Percentiles rank a stretch among this genome's conserved stretches.
phyloP scores from a whole-genome alignment of 2,888 invertebrate genomes.

The Netelia inedita region DNA sequence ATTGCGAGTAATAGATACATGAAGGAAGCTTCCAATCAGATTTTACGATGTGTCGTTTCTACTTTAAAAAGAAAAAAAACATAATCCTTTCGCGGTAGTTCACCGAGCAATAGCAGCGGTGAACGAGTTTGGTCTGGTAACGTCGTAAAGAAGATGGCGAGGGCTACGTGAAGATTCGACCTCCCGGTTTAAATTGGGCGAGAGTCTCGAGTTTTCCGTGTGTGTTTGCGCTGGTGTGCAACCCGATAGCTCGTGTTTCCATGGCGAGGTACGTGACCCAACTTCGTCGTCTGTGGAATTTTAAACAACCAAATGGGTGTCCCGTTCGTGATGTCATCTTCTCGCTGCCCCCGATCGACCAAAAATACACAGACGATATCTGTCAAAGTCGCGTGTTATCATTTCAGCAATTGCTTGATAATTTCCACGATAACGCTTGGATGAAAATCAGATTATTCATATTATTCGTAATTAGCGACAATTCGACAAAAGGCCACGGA shows the following conservation, averaged over 20 bases:
- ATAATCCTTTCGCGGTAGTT: conserved; percentile 10
- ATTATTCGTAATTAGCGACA: background rate
- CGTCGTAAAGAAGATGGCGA: conserved; percentile 45
- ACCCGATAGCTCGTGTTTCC: conserved; percentile 43
- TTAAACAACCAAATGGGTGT: conserved; percentile 45
- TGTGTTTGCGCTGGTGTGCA: conserved; percentile 5
- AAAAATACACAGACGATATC: conserved; percentile 29
- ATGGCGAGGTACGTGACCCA: conserved; percentile 55
- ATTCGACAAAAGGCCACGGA: background rate
- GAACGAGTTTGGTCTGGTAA: conserved; percentile 37
- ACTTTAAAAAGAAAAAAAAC: conserved; percentile 20
- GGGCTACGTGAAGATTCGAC: conserved; percentile 46
- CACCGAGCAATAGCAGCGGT: conserved; percentile 10
- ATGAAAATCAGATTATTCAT: background rate
- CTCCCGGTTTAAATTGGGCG: conserved; percentile 60
- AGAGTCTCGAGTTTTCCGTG: conserved; percentile 24
- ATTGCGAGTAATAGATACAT: background rate
- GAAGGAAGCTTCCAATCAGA: conserved; percentile 46
- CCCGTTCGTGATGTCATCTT: conserved; percentile 53
- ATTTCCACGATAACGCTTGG: background rate
- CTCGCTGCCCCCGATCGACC: conserved; percentile 26
- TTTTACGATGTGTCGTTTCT: conserved; percentile 44
- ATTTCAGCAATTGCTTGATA: conserved; percentile 37
- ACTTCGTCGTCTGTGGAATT: conserved; percentile 51
- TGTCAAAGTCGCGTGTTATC: conserved; percentile 18